Conservation (phyloP, 1,140 invertebrate genomes). For the Calephelis virginiensis region DNA sequence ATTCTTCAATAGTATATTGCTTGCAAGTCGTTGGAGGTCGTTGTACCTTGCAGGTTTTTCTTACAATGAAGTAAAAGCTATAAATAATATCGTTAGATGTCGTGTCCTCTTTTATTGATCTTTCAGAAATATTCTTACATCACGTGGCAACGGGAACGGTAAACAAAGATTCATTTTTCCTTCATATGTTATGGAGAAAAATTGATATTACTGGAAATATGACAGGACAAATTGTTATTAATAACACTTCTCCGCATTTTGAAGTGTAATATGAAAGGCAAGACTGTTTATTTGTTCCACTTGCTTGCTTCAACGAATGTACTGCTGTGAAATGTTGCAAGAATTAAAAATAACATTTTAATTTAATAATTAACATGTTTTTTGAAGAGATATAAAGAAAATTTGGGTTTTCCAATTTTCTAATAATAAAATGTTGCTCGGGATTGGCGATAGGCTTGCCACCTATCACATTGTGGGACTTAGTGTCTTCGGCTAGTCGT, state of each 20-base stretch:
- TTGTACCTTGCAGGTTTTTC: not conserved
- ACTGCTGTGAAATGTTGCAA: constrained; percentile 1
- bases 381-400: too few relatives aligned
- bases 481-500: too few relatives aligned
- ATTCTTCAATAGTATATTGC: too few relatives aligned
- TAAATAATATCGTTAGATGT: constrained; percentile 42
- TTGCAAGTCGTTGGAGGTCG: too few relatives aligned
- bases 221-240: constrained; percentile 13
- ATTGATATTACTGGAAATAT: constrained; percentile 6
- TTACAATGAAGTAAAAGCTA: constrained; percentile 31
- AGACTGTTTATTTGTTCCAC: constrained; percentile 23
- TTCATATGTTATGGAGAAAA: constrained; percentile 4
- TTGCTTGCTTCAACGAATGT: constrained; percentile 4
- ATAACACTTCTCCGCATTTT: constrained; percentile 12
- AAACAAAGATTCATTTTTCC: constrained; percentile 5
- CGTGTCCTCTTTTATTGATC: constrained; percentile 46
- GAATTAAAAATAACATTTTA: not conserved
- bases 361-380: too few relatives aligned
- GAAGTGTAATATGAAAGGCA: constrained; percentile 7
- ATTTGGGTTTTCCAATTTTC: too few relatives aligned
- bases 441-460: too few relatives aligned
- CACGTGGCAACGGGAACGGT: not conserved
- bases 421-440: too few relatives aligned
- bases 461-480: too few relatives aligned
- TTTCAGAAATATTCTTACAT: constrained; percentile 29